Base-by-base conservation (phyloP, 2,797 vertebrate species). In the Tangara arthus region DNA sequence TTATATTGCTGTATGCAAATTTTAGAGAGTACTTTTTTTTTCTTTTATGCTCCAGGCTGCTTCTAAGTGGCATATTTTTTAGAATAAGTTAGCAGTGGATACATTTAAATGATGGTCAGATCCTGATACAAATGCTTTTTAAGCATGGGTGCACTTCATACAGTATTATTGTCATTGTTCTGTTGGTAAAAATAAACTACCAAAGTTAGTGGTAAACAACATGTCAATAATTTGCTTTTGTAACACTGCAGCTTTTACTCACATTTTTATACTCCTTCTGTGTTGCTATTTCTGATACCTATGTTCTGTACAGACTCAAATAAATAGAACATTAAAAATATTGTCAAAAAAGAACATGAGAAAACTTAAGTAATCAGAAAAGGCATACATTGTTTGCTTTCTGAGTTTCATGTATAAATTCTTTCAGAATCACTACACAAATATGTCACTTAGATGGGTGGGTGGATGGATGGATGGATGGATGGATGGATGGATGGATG, bases 1-100 rank as follows among this genome's bases (percentile, higher is more conserved):
- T 24, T 52, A 4, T 32, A 27, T 19, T 35, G 3, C 2, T 82
- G 3, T 18, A 15, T 37, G 7, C 1, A 59, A 5, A 1, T 46
- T 79, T 73, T 77, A 69, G 10, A n/a, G 8, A 8, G 34, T 35
- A 15, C 35, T 23, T 37, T 34, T 32, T 32, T 11, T 32, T 12
- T 15, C 5, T 32, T 32, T 26, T 10, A 8, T 41, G 7, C 3
- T 39, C 39, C n/a, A 24, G 5, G 7, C 23, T 46, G 5, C 1
- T 66, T 41, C 39, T 41, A 41, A 41, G 39, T 16, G 39, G 1
- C 28, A 11, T 60, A 15, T 5, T 59, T 88, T 72, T 93, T 50
- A 49, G 18, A 57, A 19, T 39, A 61, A 32, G 7, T 69, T 86
- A 39, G 27, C 57, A 6, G 5, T 3, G 24, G 19, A 28, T 53